Conservation (phyloP, 2,113 vertebrate species). For the Thymallus thymallus region DNA sequence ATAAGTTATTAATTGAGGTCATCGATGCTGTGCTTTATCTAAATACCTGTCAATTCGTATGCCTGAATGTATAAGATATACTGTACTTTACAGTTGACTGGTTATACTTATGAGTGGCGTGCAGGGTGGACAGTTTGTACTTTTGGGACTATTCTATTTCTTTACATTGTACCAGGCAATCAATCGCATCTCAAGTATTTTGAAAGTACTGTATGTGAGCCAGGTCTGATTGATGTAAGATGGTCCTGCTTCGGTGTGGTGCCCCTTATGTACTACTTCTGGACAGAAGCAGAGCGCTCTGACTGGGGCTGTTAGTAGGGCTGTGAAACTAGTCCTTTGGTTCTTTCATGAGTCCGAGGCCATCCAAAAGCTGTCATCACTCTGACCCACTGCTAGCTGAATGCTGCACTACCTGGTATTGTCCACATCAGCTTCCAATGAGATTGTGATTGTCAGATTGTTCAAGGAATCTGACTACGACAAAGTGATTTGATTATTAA, state of each 20-base stretch:
- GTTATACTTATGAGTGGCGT: no score
- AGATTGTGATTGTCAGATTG: not conserved
- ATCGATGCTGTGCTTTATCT: not conserved
- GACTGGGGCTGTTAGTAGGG: not conserved
- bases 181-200: no score
- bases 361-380: not conserved
- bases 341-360: not conserved
- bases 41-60: not conserved
- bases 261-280: not conserved
- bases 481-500: no score
- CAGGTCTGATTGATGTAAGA: no score
- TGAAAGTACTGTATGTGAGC: no score
- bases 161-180: no score
- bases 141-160: no score
- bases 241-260: no score
- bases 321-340: not conserved
- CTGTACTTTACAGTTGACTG: no score
- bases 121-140: no score
- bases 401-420: not conserved
- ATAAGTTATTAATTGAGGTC: not conserved
- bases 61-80: not conserved
- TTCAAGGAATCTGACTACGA: no score
- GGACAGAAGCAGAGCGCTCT: not conserved
- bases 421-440: no score
- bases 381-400: not conserved